Evolutionary conservation across 2,113 vertebrate genomes (phyloP), one percentile per base, ranked within the genome.

Genomic region (Papio anubis): DNA sequence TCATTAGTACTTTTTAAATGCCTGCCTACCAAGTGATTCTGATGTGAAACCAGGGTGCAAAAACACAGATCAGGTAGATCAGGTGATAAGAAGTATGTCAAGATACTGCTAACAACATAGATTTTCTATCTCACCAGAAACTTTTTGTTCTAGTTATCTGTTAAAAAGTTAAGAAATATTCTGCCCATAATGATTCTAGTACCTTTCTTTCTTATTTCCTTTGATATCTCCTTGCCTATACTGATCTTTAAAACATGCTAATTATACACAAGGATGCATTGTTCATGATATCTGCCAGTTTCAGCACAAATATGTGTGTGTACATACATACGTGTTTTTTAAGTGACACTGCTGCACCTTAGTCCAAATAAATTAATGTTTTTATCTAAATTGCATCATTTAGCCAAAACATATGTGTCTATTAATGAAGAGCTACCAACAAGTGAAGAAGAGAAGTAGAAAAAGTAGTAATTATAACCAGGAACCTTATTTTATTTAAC

Each of bases 171-270:
- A 64, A 66, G 10, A 88, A 57, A 38, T 32, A 32, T 55, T 84
- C 57, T 81, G 30, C 40, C 43, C 27, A 17, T 25, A 43, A 55
- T 38, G 12, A 78, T 38, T 30, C 21, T 6, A 21, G 1, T 45
- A 68, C 50, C 35, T 86, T 59, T 61, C 45, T 27, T 59, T 55
- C 55, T 64, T 64, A 64, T 55, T 23, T 21, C 17, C 18, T 27
- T 85, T 81, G 38, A 40, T 80, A 50, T 89, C 32, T 55, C 23
- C 6, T 84, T 75, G 32, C 4, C 64, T 86, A 30, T 70, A 85
- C 20, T 80, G 30, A 94, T 88, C 89, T 88, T 94, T n/a, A 52
- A 76, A 82, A 84, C 78, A 61, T 92, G 68, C 66, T 78, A 43
- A 83, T 88, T 82, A 66, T n/a, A 52, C n/a, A 88, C 32, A 61